phyloP scores from a whole-genome alignment of 2,888 invertebrate genomes.

The Sphaeridia pumilis region DNA sequence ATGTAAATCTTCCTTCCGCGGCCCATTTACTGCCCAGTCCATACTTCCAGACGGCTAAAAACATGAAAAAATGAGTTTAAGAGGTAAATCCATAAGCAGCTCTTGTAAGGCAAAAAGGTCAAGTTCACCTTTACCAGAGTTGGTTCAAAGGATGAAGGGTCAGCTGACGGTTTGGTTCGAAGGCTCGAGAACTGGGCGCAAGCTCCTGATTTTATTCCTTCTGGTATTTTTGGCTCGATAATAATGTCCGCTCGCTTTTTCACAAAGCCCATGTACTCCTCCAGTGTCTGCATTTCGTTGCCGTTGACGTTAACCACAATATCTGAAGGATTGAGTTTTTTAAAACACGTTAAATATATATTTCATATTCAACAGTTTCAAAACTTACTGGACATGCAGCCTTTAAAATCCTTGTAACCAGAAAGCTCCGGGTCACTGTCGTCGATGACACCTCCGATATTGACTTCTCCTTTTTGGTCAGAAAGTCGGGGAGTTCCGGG shows the following conservation, averaged over 20 bases:
- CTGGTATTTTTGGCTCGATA: constrained; percentile 73
- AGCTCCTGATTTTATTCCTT: constrained; percentile 72
- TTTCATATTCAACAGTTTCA: background rate
- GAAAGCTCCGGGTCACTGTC: constrained; percentile 64
- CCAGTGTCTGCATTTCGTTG: constrained; percentile 70
- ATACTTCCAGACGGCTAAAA: constrained; percentile 12
- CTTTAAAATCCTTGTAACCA: constrained; percentile 74
- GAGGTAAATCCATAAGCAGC: background rate
- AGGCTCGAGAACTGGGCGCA: constrained; percentile 60
- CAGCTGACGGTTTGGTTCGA: too few species aligned
- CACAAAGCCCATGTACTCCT: constrained; percentile 85
- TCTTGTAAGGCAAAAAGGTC: too few species aligned
- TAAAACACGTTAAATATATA: constrained; percentile 15
- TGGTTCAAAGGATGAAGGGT: too few species aligned
- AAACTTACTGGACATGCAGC: constrained; percentile 72
- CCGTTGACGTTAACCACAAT: constrained; percentile 74
- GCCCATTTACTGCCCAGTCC: constrained; percentile 31
- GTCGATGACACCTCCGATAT: constrained; percentile 74
- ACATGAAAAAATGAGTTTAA: background rate
- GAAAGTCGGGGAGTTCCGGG: constrained; percentile 48
- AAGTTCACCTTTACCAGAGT: too few species aligned
- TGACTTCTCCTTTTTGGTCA: constrained; percentile 53
- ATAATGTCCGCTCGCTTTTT: constrained; percentile 64
- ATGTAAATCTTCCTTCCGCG: constrained; percentile 17
- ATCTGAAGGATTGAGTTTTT: constrained; percentile 55